Conservation (phyloP, 2,113 vertebrate species). For the Micromys minutus region DNA sequence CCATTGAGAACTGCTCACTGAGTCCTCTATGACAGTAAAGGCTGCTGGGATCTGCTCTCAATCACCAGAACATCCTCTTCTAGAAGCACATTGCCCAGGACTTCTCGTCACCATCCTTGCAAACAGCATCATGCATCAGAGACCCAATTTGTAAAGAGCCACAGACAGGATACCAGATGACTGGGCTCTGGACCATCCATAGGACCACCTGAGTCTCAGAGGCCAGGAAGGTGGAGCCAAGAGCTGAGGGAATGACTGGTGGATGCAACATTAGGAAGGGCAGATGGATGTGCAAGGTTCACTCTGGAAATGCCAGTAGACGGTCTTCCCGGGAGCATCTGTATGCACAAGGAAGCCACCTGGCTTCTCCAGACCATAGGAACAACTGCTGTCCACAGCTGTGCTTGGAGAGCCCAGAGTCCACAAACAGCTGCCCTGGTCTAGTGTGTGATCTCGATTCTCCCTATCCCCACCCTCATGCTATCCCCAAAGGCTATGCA, state of each 20-base stretch:
- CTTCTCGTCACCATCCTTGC: neutral
- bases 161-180: neutral
- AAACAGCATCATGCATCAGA: neutral
- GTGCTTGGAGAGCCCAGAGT: neutral
- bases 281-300: neutral
- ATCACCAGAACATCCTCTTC: neutral
- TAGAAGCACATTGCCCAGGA: neutral
- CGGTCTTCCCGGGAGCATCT: neutral
- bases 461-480: neutral
- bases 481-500: neutral
- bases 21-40: neutral
- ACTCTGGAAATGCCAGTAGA: neutral
- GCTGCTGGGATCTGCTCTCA: neutral
- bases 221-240: neutral
- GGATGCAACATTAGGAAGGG: neutral
- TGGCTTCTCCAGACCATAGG: neutral
- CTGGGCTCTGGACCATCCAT: neutral
- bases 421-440: neutral
- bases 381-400: too few species aligned
- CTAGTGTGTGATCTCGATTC: too few species aligned
- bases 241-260: neutral
- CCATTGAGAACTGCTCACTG: neutral
- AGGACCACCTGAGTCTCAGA: neutral
- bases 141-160: neutral
- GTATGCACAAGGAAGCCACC: neutral